Percentiles rank a stretch among this genome's conserved stretches.
These are phyloP conservation scores for Clostera curtula DNA, from an alignment of 2,888 invertebrate genomes.

Conservation along the genomic window DNA sequence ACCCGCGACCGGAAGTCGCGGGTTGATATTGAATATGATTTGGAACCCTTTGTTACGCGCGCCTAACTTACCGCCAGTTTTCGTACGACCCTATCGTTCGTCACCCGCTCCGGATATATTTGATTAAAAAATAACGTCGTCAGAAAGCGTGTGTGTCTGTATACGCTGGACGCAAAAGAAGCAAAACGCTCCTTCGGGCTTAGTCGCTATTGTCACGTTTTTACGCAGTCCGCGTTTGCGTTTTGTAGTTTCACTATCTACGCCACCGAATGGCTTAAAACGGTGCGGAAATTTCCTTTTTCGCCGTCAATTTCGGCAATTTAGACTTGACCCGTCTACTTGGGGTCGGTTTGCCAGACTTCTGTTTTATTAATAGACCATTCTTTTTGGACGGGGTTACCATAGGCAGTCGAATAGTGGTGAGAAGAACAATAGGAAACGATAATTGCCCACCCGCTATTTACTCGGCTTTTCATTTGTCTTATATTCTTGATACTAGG, in stretches of 20 bases:
- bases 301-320: constrained; percentile 24
- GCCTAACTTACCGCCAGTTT: too few relatives aligned
- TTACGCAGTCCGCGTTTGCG: constrained; percentile 41
- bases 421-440: constrained; percentile 57
- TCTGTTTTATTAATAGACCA: constrained; percentile 57
- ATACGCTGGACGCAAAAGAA: constrained; percentile 53
- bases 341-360: constrained; percentile 38
- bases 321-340: constrained; percentile 18
- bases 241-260: constrained; percentile 65
- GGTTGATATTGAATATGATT: too few relatives aligned
- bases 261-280: constrained; percentile 36
- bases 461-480: constrained; percentile 39
- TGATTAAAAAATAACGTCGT: constrained; percentile 77
- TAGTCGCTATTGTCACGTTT: constrained; percentile 71
- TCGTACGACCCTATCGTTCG: constrained; percentile 70
- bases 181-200: constrained; percentile 61
- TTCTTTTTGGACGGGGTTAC: constrained; percentile 50
- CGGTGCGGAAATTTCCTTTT: constrained; percentile 20
- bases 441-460: constrained; percentile 45
- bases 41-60: too few relatives aligned
- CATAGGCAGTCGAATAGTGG: constrained; percentile 58
- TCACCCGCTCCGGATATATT: constrained; percentile 74
- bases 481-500: too few relatives aligned
- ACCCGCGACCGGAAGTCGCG: too few relatives aligned
- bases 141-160: constrained; percentile 58